Base-by-base conservation (phyloP, 1,140 invertebrate species). In the Drosophila athabasca region DNA sequence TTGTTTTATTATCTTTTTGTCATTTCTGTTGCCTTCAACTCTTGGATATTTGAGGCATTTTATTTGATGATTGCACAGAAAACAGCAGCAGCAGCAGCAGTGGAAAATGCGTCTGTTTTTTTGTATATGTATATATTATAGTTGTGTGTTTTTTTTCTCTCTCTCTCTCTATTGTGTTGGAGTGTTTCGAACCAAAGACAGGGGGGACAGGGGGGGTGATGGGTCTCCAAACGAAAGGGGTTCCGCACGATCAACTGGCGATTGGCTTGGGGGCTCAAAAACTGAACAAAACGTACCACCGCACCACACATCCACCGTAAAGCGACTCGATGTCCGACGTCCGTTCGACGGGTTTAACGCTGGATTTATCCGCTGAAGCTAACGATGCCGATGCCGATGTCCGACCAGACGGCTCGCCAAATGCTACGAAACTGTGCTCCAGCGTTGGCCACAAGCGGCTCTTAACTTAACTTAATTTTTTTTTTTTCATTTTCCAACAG, bases 381-480 rank as follows among this genome's bases (percentile, higher is more conserved):
- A n/a, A n/a, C 48, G 48, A 44, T 62, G 48, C 57, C 64, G 54
- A 53, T 39, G 13, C 64, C 55, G 70, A 46, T 59, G 65, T 44
- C 15, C 82, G 82, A 85, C 82, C 74, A 61, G 46, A 71, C 82
- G 57, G 75, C 71, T 82, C 79, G 67, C 58, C 64, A 66, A 79
- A 66, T 84, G 79, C 79, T 76, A 71, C 65, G 58, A 79, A 88
- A 88, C 83, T 88, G 83, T 45, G 83, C 83, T 88, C 79, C 55
- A 70, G 58, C 65, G 60, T 64, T 65, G 59, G 65, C 45, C 62
- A 52, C 70, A 46, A 73, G 55, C 71, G 70, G 73, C 82, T 85
- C 81, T 85, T 85, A 85, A 85, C 81, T 77, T 51, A 39, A 59
- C 61, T 62, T 78, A 77, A 66, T 26, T 26, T 4, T 3, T 24